Base-by-base conservation (phyloP, 2,113 vertebrate species). In the Catharus bicknelli region DNA sequence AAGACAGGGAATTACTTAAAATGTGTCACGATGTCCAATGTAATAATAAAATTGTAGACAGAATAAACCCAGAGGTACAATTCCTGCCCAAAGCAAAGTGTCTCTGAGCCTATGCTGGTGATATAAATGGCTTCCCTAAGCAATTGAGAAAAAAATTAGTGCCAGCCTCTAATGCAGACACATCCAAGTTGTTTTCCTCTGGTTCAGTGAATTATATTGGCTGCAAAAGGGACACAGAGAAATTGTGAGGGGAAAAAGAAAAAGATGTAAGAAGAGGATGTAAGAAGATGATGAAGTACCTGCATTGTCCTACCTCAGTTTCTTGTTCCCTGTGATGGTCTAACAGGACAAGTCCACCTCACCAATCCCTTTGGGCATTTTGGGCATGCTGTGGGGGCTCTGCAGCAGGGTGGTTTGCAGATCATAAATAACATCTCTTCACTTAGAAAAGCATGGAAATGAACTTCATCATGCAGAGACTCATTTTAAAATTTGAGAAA, bases 1-100 rank as follows among this genome's bases (percentile, higher is more conserved):
- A 94, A 90, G 89, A 83, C 84, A 93, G 70, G 48, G 68, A 93
- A 67, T 11, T 25, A 45, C 83, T 86, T 90, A 81, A 90, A 93
- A 83, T 36, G 16, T 76, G 78, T 82, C 6, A 0, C 29, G 11
- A 58, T 88, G 83, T 75, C 72, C 75, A 81, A 47, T 13, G 25
- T 32, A 91, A 86, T 83, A 93, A 90, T 70, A 40, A 91, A 91
- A 50, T 45, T 0, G 0, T 48, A 88, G 63, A 76, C 63, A 91
- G 90, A 90, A 88, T 69, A 84, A 92, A 70, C 38, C 34, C 43
- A 75, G 90, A 88, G 53, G 54, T 16, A 42, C 15, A 57, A 55
- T 72, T 43, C 25, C 40, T 78, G 48, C 53, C 34, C 55, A 70
- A 80, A 77, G 48, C 42, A 32, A 91, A 89, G n/a, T 38, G 42